Conservation (phyloP, 2,888 invertebrate genomes). For the Nomada fucata region DNA sequence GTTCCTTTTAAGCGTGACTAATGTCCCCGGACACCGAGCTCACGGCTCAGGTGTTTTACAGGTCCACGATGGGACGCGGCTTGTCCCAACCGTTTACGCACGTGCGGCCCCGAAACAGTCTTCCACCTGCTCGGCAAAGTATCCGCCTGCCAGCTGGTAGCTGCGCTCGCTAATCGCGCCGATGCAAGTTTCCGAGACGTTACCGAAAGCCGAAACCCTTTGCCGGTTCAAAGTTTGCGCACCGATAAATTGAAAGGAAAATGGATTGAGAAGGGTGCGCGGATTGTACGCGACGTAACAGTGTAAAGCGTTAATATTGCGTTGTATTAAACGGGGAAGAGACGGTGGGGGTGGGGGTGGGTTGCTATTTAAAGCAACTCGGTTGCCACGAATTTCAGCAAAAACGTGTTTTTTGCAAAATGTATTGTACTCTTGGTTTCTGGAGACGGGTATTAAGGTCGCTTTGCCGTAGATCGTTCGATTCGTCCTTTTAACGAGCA, state of each 20-base stretch:
- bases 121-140: conserved; percentile 62
- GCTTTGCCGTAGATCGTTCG: no score
- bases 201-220: conserved; percentile 10
- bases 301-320: no score
- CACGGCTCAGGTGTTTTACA: conserved; percentile 73
- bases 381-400: no score
- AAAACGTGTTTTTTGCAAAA: no score
- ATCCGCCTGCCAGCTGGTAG: conserved; percentile 61
- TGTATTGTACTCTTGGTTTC: no score
- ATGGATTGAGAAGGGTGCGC: background rate
- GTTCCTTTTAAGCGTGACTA: conserved; percentile 72
- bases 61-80: conserved; percentile 66
- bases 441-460: no score
- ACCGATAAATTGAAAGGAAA: background rate
- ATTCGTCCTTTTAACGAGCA: no score
- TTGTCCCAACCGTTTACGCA: conserved; percentile 67
- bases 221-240: no score
- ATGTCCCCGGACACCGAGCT: conserved; percentile 59
- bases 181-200: conserved; percentile 19
- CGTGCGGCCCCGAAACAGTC: conserved; percentile 66
- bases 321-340: no score
- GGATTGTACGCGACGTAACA: no score
- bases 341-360: no score
- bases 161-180: conserved; percentile 37
- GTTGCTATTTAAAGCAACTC: no score